Conservation (phyloP, 2,113 vertebrate genomes). For the Poicephalus meyeri region DNA sequence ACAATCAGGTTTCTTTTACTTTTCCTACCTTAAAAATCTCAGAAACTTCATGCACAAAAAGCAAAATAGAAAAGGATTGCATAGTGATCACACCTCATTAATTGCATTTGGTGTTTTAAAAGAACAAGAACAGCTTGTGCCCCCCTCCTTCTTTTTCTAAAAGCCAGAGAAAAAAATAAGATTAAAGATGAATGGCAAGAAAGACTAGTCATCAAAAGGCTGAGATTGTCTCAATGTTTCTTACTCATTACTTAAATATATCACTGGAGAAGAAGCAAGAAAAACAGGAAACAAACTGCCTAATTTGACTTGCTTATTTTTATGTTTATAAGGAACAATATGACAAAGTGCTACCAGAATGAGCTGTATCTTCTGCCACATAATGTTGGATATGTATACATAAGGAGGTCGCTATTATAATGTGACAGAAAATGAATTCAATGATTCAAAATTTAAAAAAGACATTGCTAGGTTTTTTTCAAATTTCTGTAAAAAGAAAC, state of each 20-base stretch:
- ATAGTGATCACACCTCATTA: not conserved
- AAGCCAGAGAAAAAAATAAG: not conserved
- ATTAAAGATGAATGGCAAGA: not conserved
- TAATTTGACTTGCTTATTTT: not conserved
- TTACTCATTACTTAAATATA: not conserved
- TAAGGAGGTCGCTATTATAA: rapidly evolving
- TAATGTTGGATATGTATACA: not conserved
- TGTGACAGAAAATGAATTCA: not conserved
- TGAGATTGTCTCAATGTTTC: not conserved
- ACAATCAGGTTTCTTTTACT: not conserved
- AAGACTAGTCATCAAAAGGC: not conserved
- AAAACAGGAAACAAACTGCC: not conserved
- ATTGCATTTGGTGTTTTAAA: not conserved
- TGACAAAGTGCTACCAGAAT: not conserved
- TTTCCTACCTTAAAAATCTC: not conserved
- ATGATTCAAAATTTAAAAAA: not conserved
- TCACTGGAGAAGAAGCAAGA: not conserved
- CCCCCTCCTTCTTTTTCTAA: not conserved
- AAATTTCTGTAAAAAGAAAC: not conserved
- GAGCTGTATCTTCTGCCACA: not conserved
- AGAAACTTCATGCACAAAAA: not conserved
- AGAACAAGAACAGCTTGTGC: not conserved
- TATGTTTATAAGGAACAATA: not conserved
- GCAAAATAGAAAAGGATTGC: not conserved
- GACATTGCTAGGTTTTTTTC: not conserved